These are phyloP conservation scores for Helicoverpa armigera DNA, from an alignment of 1,140 invertebrate genomes.

Conservation along the genomic window DNA sequence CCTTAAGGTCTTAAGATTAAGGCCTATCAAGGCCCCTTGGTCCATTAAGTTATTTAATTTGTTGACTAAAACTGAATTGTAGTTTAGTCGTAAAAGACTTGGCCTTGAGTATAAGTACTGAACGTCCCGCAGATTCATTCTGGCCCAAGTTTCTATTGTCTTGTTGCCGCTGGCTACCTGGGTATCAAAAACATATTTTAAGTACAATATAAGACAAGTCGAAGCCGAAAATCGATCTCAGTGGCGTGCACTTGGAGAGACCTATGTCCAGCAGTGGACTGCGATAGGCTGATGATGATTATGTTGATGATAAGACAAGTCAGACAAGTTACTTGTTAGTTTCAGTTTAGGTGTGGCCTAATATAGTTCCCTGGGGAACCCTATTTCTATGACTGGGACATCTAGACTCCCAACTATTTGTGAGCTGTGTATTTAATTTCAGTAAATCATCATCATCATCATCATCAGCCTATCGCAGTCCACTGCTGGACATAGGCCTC, in stretches of 20 bases:
- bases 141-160: slow-evolving; percentile 91
- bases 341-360: neutral
- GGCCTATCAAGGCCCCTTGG: slow-evolving; percentile 92
- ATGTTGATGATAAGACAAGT: no score
- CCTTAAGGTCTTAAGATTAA: slow-evolving; percentile 91
- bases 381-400: neutral
- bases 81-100: slow-evolving; percentile 92
- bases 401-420: neutral
- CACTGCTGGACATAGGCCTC: no score
- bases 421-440: neutral
- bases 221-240: no score
- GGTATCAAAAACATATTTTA: neutral
- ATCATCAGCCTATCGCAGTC: no score
- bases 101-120: slow-evolving; percentile 93
- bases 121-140: slow-evolving; percentile 90
- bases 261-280: no score
- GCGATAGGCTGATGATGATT: no score
- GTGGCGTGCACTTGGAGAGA: no score
- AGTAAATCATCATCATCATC: no score
- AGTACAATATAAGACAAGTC: no score
- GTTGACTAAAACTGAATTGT: slow-evolving; percentile 89
- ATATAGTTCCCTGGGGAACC: neutral
- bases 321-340: neutral
- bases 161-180: slow-evolving; percentile 92
- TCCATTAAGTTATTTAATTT: slow-evolving; percentile 90